Evolutionary conservation across 2,888 invertebrate species (phyloP), one percentile per base, ranked within the genome.

Genomic region (Camptogramma bilineatum): DNA sequence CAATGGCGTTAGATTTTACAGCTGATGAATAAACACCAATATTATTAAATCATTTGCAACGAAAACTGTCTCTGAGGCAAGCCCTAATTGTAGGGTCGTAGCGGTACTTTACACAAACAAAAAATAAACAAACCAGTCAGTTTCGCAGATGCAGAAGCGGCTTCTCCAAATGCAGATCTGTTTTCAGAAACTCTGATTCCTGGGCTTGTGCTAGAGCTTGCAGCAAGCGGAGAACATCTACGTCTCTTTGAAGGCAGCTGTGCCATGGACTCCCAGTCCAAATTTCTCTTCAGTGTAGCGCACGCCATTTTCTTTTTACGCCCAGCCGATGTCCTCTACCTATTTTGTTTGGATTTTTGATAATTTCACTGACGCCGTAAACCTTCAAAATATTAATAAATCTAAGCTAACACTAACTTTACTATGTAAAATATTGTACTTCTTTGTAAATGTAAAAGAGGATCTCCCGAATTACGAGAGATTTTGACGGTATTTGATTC

Each of bases 241-340:
- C 98, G 95, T 84, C 98, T 94, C 92, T 98, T 98, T 31, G 96
- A 96, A 65, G 98, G 97, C 81, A 97, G 94, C 83, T 96, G 96
- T 85, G 97, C 96, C 90, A 98, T 95, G 73, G 98, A 97, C 93
- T 99, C 99, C 96, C 98, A 98, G 90, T 99, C 99, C 85, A 98
- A 95, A 87, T 97, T 96, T 90, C 99, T 95, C 95, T 99, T 99
- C 75, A 99, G 95, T 83, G 99, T 99, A 93, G 98, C 98, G 95
- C 99, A 99, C 95, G 99, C 99, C 99, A 99, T 99, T 94, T 95
- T 95, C 90, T 91, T 94, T 91, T 88, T 93, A 94, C 94, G 94
- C 94, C 94, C 93, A 94, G 88, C 88, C 91, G 94, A 94, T 84
- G 87, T 88, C 87, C 84, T 84, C 84, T 83, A 78, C 73, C 75